Evolutionary conservation across 2,888 invertebrate genomes (phyloP).

Genomic region (Drosophila macrospina): DNA sequence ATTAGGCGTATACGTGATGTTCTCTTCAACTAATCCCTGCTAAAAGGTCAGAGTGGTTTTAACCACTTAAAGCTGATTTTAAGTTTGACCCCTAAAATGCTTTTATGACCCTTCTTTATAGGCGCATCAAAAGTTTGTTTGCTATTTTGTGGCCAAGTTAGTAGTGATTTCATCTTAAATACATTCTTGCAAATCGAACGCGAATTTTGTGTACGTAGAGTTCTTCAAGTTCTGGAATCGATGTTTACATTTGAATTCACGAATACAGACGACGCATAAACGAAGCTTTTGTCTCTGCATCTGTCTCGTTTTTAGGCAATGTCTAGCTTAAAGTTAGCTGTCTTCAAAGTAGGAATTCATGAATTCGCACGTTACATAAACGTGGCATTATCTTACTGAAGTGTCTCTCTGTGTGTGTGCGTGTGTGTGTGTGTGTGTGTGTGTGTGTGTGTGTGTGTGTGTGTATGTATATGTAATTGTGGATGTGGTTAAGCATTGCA

Average conservation of each 20-base stretch:
- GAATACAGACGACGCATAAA: neutral
- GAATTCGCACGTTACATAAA: slow-evolving; percentile 16
- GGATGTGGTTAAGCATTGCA: slow-evolving; percentile 30
- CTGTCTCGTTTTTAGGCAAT: neutral
- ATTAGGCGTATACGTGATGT: slow-evolving; percentile 77
- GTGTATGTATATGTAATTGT: slow-evolving; percentile 12
- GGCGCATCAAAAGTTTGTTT: slow-evolving; percentile 2
- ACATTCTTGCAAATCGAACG: neutral
- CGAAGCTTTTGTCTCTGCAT: neutral
- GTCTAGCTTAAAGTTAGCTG: too few species aligned
- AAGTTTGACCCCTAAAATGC: slow-evolving; percentile 28
- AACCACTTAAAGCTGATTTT: slow-evolving; percentile 52
- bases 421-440: slow-evolving; percentile 16
- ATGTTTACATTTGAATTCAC: neutral
- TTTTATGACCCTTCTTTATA: slow-evolving; percentile 15
- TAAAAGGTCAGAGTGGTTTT: slow-evolving; percentile 18
- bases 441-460: slow-evolving; percentile 16
- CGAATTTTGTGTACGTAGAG: too few species aligned
- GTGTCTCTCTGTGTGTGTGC: too few species aligned
- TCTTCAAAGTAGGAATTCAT: neutral
- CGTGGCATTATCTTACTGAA: slow-evolving; percentile 8
- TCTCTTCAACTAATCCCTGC: slow-evolving; percentile 27
- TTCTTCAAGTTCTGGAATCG: too few species aligned
- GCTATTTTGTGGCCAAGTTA: slow-evolving; percentile 6
- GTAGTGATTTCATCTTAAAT: slow-evolving; percentile 1